Evolutionary conservation across 1,140 invertebrate genomes (phyloP).

Genomic region (Nymphalis io): DNA sequence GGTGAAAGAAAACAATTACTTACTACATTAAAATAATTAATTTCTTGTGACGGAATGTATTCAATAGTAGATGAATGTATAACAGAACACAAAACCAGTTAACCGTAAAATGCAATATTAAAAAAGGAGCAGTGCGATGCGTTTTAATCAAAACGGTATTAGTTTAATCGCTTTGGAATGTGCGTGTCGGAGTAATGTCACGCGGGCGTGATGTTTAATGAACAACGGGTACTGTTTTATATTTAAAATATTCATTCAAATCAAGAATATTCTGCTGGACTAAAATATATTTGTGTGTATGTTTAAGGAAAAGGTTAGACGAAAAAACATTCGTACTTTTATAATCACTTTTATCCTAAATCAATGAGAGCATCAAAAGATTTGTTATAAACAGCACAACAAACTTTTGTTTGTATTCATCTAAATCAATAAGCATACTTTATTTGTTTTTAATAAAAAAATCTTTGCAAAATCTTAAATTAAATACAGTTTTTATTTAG

Average conservation of each 20-base stretch:
- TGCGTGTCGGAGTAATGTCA: slow-evolving; percentile 54
- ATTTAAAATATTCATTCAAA: background rate
- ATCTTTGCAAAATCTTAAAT: no score
- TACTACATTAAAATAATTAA: slow-evolving; percentile 4
- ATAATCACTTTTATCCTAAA: no score
- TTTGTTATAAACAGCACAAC: no score
- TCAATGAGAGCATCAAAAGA: no score
- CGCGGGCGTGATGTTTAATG: slow-evolving; percentile 32
- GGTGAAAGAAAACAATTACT: background rate
- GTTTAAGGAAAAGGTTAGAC: no score
- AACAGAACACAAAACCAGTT: slow-evolving; percentile 55
- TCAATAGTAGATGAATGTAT: slow-evolving; percentile 51
- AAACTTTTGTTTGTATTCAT: no score
- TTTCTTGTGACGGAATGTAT: slow-evolving; percentile 45
- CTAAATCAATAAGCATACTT: no score
- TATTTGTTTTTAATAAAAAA: no score
- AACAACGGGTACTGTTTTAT: background rate
- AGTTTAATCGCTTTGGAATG: slow-evolving; percentile 74
- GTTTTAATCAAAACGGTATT: slow-evolving; percentile 78
- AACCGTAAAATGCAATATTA: slow-evolving; percentile 74
- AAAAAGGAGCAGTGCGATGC: slow-evolving; percentile 66
- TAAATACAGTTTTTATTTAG: background rate
- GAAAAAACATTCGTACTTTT: no score
- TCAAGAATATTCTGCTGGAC: background rate
- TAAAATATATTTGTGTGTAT: no score